Percentiles rank a stretch among this genome's conserved stretches.
Conservation (phyloP, 2,113 vertebrate genomes). For the Gobius niger region DNA sequence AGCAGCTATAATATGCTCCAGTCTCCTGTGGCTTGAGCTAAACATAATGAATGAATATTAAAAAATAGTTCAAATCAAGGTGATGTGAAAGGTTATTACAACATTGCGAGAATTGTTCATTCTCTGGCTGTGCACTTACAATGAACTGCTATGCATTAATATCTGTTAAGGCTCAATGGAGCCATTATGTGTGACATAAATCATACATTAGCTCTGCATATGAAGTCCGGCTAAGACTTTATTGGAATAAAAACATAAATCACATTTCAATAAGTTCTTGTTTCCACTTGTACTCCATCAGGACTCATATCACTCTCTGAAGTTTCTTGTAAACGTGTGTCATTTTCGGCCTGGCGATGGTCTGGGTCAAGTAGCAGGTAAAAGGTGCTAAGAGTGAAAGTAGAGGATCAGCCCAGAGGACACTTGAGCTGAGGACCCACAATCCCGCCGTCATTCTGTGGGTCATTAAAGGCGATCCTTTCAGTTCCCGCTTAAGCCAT, state of each 20-base stretch:
- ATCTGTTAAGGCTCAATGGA: conserved; percentile 15
- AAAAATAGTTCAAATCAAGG: not conserved
- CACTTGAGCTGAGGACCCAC: conserved; percentile 52
- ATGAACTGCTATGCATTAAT: conserved; percentile 28
- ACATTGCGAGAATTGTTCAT: not conserved
- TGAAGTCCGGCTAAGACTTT: conserved; percentile 28
- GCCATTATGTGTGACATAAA: conserved; percentile 27
- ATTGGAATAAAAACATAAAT: conserved; percentile 28
- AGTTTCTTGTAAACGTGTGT: conserved; percentile 27
- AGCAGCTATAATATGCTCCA: no score
- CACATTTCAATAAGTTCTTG: conserved; percentile 17
- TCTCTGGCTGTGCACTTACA: conserved; percentile 6
- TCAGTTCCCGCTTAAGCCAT: conserved; percentile 77
- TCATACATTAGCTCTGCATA: conserved; percentile 15
- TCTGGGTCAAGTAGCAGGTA: conserved; percentile 31
- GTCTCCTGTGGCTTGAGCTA: not conserved
- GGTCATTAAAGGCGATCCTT: conserved; percentile 68
- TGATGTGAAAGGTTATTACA: conserved; percentile 6
- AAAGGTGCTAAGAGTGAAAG: conserved; percentile 46
- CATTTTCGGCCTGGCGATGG: conserved; percentile 25
- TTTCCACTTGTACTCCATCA: conserved; percentile 35
- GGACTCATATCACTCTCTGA: conserved; percentile 24
- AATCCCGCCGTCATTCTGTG: conserved; percentile 69
- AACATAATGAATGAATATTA: not conserved
- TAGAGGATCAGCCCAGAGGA: conserved; percentile 55